Conservation (phyloP, 1,140 invertebrate genomes). For the Penaeus japonicus region DNA sequence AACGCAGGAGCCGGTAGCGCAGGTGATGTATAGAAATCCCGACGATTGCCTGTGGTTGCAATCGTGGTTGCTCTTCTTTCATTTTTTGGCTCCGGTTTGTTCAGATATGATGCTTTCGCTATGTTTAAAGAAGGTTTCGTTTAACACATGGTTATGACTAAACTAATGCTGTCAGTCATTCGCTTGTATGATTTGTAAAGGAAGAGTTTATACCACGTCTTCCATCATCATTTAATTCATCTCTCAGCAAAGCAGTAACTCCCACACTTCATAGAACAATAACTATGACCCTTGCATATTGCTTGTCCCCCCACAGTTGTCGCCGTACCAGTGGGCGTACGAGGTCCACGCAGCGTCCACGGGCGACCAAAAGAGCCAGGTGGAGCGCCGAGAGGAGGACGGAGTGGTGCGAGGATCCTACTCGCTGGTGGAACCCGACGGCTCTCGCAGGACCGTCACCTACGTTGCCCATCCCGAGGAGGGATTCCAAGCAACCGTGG, state of each 20-base stretch:
- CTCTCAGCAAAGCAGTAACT: too few species aligned
- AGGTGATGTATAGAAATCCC: neutral
- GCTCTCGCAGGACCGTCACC: conserved; percentile 16
- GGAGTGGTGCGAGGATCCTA: conserved; percentile 28
- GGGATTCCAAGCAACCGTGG: conserved; percentile 25
- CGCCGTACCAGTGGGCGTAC: conserved; percentile 32
- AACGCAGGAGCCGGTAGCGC: neutral
- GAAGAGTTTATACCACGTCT: too few species aligned
- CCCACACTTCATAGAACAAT: neutral
- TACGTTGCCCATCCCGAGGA: conserved; percentile 27
- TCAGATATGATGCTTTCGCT: too few species aligned
- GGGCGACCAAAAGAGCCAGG: conserved; percentile 23
- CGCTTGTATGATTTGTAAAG: too few species aligned
- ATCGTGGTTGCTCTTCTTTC: too few species aligned
- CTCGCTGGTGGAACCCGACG: conserved; percentile 26
- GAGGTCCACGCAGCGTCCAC: conserved; percentile 17
- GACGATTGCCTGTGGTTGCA: too few species aligned
- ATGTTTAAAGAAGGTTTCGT: too few species aligned
- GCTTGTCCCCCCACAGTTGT: neutral
- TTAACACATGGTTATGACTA: too few species aligned
- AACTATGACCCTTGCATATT: neutral
- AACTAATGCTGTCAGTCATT: too few species aligned
- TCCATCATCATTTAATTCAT: too few species aligned
- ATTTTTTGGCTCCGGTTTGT: too few species aligned
- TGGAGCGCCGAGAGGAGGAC: conserved; percentile 16